Evolutionary conservation across 2,113 vertebrate species (phyloP).

Genomic region (Crotalus horridus): DNA sequence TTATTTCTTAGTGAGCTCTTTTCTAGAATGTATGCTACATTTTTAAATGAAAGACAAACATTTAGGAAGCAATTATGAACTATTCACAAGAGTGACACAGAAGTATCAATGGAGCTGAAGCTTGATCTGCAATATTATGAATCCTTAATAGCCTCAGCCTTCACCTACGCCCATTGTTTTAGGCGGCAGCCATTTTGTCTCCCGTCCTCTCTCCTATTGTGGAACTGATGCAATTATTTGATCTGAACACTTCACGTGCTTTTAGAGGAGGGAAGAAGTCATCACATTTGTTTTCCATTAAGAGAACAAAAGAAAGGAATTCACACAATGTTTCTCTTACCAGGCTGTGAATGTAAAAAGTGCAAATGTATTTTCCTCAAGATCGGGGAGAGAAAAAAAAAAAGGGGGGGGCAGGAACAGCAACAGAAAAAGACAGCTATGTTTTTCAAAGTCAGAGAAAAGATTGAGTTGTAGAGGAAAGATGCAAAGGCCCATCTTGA

Average conservation of each 20-base stretch:
- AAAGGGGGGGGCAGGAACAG: not conserved
- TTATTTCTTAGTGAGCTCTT: not conserved
- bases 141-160: not conserved
- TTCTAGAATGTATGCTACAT: not conserved
- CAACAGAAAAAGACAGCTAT: not conserved
- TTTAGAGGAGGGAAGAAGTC: not conserved
- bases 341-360: not conserved
- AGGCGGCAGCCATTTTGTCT: not conserved
- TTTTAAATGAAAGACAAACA: not conserved
- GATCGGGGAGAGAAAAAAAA: not conserved
- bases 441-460: conserved; percentile 12
- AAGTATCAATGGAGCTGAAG: not conserved
- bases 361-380: conserved; percentile 20
- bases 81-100: not conserved
- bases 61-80: not conserved
- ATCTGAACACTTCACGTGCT: not conserved
- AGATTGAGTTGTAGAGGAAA: not conserved
- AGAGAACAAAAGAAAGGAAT: conserved; percentile 20
- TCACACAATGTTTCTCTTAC: conserved; percentile 14
- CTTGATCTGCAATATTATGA: not conserved
- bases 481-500: not conserved
- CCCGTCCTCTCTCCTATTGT: not conserved
- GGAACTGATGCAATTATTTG: not conserved
- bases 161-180: not conserved
- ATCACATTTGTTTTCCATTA: conserved; percentile 18